phyloP scores from a whole-genome alignment of 1,140 invertebrate species.

The Drosophila nebulosa region DNA sequence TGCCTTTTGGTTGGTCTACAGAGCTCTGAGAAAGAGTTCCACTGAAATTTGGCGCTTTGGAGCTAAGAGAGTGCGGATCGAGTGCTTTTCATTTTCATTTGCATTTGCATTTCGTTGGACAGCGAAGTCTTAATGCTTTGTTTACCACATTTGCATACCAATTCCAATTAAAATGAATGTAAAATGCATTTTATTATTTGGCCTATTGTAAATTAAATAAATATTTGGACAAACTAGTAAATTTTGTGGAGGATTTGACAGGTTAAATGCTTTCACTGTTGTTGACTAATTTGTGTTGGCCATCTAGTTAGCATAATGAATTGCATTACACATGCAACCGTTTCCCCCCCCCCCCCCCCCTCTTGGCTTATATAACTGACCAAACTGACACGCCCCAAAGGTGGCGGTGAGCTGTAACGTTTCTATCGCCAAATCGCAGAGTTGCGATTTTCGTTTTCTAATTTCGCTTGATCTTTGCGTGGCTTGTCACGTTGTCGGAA shows the following conservation, averaged over 20 bases:
- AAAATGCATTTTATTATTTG: conserved; percentile 28
- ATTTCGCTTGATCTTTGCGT: conserved; percentile 28
- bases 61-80: not conserved
- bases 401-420: not conserved
- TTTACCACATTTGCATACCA: conserved; percentile 63
- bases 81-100: not conserved
- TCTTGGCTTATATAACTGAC: conserved; percentile 22
- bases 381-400: not conserved
- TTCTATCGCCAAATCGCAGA: not conserved
- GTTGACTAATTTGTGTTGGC: conserved; percentile 15
- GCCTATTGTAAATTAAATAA: conserved; percentile 35
- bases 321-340: conserved; percentile 36
- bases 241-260: conserved; percentile 20
- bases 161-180: conserved; percentile 56
- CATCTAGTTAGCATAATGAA: not conserved
- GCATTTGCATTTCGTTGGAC: conserved; percentile 22
- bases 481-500: conserved; percentile 61
- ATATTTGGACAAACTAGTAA: conserved; percentile 44
- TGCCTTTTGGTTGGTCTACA: conserved; percentile 32
- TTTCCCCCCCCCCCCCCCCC: no score
- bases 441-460: conserved; percentile 58
- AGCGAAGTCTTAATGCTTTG: not conserved
- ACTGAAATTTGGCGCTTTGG: not conserved
- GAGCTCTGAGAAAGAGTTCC: conserved; percentile 22
- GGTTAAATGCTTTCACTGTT: conserved; percentile 50